Evolutionary conservation across 2,797 vertebrate genomes (phyloP).

Genomic region (Anableps anableps): DNA sequence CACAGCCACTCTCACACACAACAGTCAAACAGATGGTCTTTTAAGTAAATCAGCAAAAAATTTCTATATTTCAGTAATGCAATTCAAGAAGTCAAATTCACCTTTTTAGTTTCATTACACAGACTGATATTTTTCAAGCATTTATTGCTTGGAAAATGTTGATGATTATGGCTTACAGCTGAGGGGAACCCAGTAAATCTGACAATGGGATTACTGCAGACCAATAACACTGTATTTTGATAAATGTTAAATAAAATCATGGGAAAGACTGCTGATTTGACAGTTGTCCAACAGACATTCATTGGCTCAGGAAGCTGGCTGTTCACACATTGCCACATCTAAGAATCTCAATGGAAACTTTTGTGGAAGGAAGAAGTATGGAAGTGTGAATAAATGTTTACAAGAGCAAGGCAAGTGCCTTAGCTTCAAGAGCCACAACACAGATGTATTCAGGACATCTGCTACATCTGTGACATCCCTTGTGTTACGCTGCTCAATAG

Average conservation of each 20-base stretch:
- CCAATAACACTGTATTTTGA: background rate
- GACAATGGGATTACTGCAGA: background rate
- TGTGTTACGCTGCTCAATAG: too few relatives aligned
- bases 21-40: background rate
- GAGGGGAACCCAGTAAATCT: background rate
- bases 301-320: background rate
- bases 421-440: too few relatives aligned
- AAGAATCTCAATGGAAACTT: background rate
- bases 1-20: too few relatives aligned
- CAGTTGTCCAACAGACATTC: background rate
- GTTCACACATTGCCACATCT: background rate
- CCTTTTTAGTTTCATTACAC: background rate
- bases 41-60: background rate
- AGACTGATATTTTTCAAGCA: background rate
- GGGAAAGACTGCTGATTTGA: background rate
- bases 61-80: background rate
- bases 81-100: background rate
- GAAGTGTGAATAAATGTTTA: too few relatives aligned
- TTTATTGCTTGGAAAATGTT: background rate
- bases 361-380: too few relatives aligned
- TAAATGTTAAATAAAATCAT: background rate
- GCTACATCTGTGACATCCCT: too few relatives aligned
- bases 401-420: too few relatives aligned
- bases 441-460: too few relatives aligned
- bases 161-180: background rate